Evolutionary conservation across 1,140 invertebrate genomes (phyloP).

Genomic region (Pseudomyrmex cubaensis): DNA sequence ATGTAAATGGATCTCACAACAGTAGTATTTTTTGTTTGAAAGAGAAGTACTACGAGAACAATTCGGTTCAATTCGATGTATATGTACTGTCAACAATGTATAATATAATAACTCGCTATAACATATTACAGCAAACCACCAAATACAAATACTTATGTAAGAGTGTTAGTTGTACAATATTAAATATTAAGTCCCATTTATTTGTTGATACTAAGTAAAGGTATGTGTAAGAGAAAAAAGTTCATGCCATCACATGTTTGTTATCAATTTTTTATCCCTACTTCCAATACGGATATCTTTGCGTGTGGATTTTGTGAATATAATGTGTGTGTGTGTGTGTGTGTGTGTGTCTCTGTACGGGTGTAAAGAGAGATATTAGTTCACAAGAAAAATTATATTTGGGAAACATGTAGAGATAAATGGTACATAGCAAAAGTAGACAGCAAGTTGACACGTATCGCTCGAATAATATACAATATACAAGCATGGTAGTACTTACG

Average conservation of each 20-base stretch:
- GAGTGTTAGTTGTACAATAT: conserved; percentile 4
- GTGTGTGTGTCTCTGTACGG: too few species aligned
- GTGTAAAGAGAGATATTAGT: conserved; percentile 30
- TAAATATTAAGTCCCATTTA: not conserved
- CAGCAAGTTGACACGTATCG: conserved; percentile 77
- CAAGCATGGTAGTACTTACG: conserved; percentile 66
- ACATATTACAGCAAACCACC: conserved; percentile 55
- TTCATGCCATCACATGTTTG: conserved; percentile 31
- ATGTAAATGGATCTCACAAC: conserved; percentile 30
- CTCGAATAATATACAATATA: conserved; percentile 68
- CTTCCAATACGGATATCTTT: conserved; percentile 31
- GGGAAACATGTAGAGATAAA: conserved; percentile 61
- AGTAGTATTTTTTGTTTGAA: conserved; percentile 41
- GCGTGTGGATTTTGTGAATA: conserved; percentile 50
- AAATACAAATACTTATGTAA: conserved; percentile 52
- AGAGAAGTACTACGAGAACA: conserved; percentile 25
- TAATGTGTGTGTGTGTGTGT: conserved; percentile 43
- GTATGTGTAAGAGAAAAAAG: conserved; percentile 26
- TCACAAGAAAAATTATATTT: conserved; percentile 52
- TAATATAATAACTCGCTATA: conserved; percentile 37
- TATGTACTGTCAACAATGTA: conserved; percentile 18
- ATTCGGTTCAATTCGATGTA: conserved; percentile 25
- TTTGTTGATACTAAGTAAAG: not conserved
- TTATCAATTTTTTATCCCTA: not conserved
- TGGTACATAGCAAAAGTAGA: conserved; percentile 82